Evolutionary conservation across 2,888 invertebrate genomes (phyloP).

Genomic region (Drosophila borealis): DNA sequence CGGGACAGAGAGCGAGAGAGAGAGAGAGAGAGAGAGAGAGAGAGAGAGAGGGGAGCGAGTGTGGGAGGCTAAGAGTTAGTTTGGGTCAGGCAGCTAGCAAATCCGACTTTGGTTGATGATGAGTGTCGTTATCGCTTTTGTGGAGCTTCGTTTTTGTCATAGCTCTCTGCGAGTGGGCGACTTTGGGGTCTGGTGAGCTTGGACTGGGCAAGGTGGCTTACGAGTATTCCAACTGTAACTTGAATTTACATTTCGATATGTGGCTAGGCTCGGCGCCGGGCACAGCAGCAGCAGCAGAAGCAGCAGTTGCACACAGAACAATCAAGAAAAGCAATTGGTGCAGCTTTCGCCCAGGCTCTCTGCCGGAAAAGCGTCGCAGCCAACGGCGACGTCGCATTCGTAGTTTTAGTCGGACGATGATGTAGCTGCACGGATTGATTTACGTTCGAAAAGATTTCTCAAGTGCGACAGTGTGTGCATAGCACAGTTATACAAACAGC

Average conservation of each 20-base stretch:
- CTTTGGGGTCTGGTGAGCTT: not conserved
- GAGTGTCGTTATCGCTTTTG: slow-evolving; percentile 81
- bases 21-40: slow-evolving; percentile 4
- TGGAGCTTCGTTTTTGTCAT: slow-evolving; percentile 68
- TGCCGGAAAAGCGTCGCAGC: slow-evolving; percentile 33
- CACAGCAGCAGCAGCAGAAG: slow-evolving; percentile 20
- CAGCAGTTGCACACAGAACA: slow-evolving; percentile 59
- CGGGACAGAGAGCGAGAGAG: not conserved
- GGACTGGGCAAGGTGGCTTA: slow-evolving; percentile 1
- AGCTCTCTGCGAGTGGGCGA: slow-evolving; percentile 31
- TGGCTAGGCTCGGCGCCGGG: slow-evolving; percentile 36
- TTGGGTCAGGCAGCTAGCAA: slow-evolving; percentile 54
- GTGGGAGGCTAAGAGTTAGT: slow-evolving; percentile 23
- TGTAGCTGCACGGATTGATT: slow-evolving; percentile 83
- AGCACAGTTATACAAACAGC: slow-evolving; percentile 35
- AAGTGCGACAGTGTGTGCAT: slow-evolving; percentile 72
- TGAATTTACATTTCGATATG: slow-evolving; percentile 77
- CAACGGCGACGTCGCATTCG: slow-evolving; percentile 10
- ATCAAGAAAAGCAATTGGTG: slow-evolving; percentile 75
- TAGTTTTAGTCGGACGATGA: slow-evolving; percentile 64
- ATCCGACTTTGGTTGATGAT: slow-evolving; percentile 79
- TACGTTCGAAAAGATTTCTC: slow-evolving; percentile 85
- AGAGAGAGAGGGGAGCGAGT: slow-evolving; percentile 12
- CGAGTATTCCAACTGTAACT: slow-evolving; percentile 63
- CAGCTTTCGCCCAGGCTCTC: slow-evolving; percentile 21